Conservation (phyloP, 2,797 vertebrate genomes). For the Tapera naevia region DNA sequence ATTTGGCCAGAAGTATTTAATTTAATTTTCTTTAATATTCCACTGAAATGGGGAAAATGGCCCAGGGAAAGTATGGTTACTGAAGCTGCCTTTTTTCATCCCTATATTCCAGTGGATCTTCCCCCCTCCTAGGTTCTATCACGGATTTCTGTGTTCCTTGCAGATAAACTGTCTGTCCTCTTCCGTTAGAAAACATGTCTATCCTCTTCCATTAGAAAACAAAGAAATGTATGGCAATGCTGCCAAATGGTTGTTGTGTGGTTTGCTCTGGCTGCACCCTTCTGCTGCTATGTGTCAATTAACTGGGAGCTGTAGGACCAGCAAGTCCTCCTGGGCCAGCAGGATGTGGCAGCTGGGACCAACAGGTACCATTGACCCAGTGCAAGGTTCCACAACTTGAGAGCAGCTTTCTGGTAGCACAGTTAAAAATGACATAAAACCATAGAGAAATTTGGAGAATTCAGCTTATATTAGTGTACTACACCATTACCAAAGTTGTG, state of each 20-base stretch:
- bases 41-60: neutral
- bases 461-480: neutral
- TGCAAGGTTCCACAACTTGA: neutral
- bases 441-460: neutral
- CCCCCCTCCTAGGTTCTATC: neutral
- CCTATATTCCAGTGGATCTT: neutral
- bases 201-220: neutral
- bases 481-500: neutral
- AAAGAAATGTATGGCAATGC: neutral
- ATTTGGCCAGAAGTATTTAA: neutral
- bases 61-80: neutral
- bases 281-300: neutral
- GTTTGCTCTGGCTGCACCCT: neutral
- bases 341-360: neutral
- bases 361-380: neutral
- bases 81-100: neutral
- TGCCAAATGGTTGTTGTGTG: neutral
- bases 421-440: neutral
- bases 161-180: neutral
- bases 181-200: neutral
- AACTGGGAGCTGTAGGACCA: neutral
- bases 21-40: neutral
- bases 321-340: neutral
- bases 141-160: neutral
- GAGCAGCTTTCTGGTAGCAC: neutral